Conservation (phyloP, 2,113 vertebrate species). For the Pygoscelis adeliae region DNA sequence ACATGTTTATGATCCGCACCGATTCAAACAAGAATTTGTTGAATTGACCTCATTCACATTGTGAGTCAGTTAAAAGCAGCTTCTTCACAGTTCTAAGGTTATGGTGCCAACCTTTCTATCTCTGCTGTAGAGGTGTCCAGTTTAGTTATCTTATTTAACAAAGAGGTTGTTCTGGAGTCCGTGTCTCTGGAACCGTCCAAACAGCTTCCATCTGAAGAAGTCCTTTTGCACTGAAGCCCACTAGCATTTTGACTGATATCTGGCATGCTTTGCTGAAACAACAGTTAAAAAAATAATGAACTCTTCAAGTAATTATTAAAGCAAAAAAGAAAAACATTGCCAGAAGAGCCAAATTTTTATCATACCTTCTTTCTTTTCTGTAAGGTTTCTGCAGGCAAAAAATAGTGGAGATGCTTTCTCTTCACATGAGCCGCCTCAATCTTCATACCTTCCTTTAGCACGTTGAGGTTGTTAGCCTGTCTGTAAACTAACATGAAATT, state of each 20-base stretch:
- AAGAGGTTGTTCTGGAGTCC: slow-evolving; percentile 82
- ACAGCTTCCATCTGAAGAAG: slow-evolving; percentile 83
- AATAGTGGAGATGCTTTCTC: slow-evolving; percentile 93
- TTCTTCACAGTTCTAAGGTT: background rate
- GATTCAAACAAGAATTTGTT: background rate
- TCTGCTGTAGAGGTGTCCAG: slow-evolving; percentile 69
- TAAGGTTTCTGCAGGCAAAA: slow-evolving; percentile 89
- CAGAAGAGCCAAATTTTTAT: background rate
- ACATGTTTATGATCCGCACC: background rate
- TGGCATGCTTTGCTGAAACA: slow-evolving; percentile 82
- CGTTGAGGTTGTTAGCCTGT: slow-evolving; percentile 93
- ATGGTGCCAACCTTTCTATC: slow-evolving; percentile 72
- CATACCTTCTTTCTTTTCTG: slow-evolving; percentile 93
- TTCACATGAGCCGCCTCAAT: slow-evolving; percentile 95
- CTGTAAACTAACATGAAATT: slow-evolving; percentile 85
- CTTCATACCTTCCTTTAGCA: slow-evolving; percentile 96
- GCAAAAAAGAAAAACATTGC: background rate
- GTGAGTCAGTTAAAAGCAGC: background rate
- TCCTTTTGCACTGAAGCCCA: slow-evolving; percentile 81
- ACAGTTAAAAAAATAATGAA: background rate
- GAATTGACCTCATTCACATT: background rate
- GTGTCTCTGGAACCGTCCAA: slow-evolving; percentile 85
- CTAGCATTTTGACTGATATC: slow-evolving; percentile 81
- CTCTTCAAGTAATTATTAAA: background rate
- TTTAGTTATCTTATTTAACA: slow-evolving; percentile 73